Evolutionary conservation across 2,113 vertebrate species (phyloP), one percentile per base, ranked within the genome.

Genomic region (Trichomycterus rosablanca): DNA sequence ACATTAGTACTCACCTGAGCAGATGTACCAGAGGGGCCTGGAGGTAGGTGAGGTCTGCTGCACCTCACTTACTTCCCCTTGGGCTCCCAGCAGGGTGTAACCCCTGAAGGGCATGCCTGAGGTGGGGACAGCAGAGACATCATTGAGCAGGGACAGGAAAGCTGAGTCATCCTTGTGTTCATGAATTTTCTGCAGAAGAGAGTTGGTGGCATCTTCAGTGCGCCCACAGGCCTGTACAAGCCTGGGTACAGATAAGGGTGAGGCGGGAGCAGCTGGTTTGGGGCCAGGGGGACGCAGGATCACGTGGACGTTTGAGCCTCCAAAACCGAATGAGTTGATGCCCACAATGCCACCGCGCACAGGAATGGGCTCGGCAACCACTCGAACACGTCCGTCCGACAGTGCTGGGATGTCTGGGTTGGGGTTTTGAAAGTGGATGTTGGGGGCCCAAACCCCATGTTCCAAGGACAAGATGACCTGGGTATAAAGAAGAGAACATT

Each of bases 291-390:
- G 95, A 24, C 74, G 87, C 59, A 98, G 83, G 70, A 97, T 87
- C 44, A 97, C 68, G 0, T 99, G 94, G 46, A 91, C 95, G 2
- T 98, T 99, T 70, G 93, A 88, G 50, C 96, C 96, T 3, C 96
- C 96, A 0, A 98, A 99, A 48, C 96, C 96, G 44, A 99, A 98
- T 0, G 93, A 97, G 76, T 93, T 99, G 75, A 98, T 80, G 52
- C 89, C 78, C 1, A 92, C 88, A 7, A 91, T 72, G 73, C 92
- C 93, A 0, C 94, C 92, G 5, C 78, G 86, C n/a, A 92, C 70
- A 0, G 93, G 91, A 1, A 77, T 72, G 1, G 94, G 95, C 53
- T 71, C 79, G 37, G 87, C 81, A 2, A 98, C 90, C 0, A 99
- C 91, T 44, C 73, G 67, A 3, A 98, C 40, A 2, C 83, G 80